Evolutionary conservation across 1,140 invertebrate genomes (phyloP), one percentile per base, ranked within the genome.

Genomic region (Heterodera schachtii): DNA sequence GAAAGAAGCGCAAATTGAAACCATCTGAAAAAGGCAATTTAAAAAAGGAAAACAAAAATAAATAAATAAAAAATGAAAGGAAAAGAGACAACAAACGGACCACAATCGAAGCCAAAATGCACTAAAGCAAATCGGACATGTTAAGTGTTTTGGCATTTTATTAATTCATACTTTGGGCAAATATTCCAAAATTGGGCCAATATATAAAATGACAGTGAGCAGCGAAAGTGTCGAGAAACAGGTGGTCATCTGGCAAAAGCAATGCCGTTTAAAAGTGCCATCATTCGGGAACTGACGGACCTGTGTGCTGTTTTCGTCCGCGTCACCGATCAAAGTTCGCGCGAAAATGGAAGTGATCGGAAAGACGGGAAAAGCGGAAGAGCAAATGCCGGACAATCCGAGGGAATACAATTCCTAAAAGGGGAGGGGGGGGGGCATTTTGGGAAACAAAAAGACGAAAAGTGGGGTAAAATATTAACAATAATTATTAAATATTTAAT

Each of bases 301-400:
- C 76, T 88, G 87, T 13, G 87, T 90, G 21, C 79, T 87, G 49
- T 88, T 83, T 64, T 86, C 84, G 75, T 89, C 86, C 3, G 87
- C 88, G 76, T 81, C 83, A 79, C 87, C 87, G 71, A 88, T 81
- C 16, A 89, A 80, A 71, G 88, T 84, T 47, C 88, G 64, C 3
- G 89, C 87, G 74, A 90, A 89, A 49, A 87, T 90, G 57, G 87
- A 89, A 7, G 87, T 89, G 11, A 89, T 86, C n/a, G 87, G 88
- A 79, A 89, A 89, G 41, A 90, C 88, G n/a, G 87, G 87, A 71
- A 89, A 89, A 13, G 86, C 78, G 2, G 87, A 90, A 9, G 87
- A 90, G 21, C 83, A 79, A 19, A 90, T 79, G 73, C 87, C 86
- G 31, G 89, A 88, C 73, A 90, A 83, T 13, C 87, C 87, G 19